Evolutionary conservation across 2,113 vertebrate species (phyloP).

Genomic region (Caracal caracal): DNA sequence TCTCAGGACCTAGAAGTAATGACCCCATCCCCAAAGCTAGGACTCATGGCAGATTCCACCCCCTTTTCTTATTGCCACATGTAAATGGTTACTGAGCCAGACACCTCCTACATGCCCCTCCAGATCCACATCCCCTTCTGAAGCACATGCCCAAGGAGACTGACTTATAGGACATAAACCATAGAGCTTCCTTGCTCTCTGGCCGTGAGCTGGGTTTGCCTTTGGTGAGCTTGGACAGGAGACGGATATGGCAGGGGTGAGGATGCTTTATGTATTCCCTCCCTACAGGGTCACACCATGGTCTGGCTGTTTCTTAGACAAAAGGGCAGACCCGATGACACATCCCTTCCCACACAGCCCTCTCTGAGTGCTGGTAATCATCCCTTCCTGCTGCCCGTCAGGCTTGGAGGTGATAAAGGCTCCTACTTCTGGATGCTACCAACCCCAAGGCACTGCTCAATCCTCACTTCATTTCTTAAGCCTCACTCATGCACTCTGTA

Average conservation of each 20-base stretch:
- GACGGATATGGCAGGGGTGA: not conserved
- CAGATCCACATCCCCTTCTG: too few relatives aligned
- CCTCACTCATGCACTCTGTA: not conserved
- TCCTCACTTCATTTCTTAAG: not conserved
- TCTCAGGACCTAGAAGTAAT: not conserved
- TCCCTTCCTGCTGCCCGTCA: not conserved
- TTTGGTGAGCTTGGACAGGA: not conserved
- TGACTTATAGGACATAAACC: fast-evolving
- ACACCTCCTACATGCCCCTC: not conserved
- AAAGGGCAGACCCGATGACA: not conserved
- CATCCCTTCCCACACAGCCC: not conserved
- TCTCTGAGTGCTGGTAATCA: not conserved
- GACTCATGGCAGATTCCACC: not conserved
- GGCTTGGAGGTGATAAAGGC: not conserved
- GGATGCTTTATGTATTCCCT: too few relatives aligned
- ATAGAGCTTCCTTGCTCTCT: not conserved
- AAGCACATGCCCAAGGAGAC: not conserved
- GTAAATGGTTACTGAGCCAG: not conserved
- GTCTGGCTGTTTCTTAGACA: not conserved
- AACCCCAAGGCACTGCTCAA: not conserved
- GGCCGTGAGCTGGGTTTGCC: not conserved
- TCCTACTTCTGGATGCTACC: not conserved
- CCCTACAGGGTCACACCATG: not conserved
- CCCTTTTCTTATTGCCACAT: not conserved
- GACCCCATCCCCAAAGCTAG: not conserved